Percentiles rank a stretch among this genome's conserved stretches.
phyloP scores from a whole-genome alignment of 2,797 vertebrate genomes.

The Oreochromis mossambicus region DNA sequence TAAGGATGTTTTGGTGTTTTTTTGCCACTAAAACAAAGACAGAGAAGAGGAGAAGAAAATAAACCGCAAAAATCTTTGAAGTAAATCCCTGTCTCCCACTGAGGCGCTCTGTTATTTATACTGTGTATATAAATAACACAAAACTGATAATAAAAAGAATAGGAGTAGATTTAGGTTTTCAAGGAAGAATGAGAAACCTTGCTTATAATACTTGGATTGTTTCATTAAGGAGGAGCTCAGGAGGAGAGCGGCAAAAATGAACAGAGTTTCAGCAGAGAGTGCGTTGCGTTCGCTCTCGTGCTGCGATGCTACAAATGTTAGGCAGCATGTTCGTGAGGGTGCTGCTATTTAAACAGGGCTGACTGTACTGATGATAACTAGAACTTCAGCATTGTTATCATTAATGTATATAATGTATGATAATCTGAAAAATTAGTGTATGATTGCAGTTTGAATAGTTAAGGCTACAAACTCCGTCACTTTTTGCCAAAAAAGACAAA shows the following conservation, averaged over 20 bases:
- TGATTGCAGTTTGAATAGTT: not conserved
- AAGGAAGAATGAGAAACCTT: not conserved
- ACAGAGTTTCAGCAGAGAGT: not conserved
- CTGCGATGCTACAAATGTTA: not conserved
- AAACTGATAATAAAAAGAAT: not conserved
- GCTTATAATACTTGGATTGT: not conserved
- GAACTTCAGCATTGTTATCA: not conserved
- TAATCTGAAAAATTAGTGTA: not conserved
- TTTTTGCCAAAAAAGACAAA: not conserved
- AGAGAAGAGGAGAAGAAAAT: not conserved
- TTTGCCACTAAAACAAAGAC: not conserved
- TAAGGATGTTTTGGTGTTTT: conserved; percentile 35
- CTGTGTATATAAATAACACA: conserved; percentile 8
- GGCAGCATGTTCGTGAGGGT: not conserved
- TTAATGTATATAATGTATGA: not conserved
- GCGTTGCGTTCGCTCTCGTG: not conserved
- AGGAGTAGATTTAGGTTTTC: not conserved
- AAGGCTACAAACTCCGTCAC: not conserved
- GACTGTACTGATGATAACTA: not conserved
- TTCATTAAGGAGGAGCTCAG: not conserved
- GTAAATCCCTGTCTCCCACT: not conserved
- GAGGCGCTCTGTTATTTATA: conserved; percentile 13
- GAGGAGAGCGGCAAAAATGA: not conserved
- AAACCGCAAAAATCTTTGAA: not conserved
- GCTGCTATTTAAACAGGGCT: not conserved